Percentiles rank a stretch among this genome's conserved stretches.
Evolutionary conservation across 2,797 vertebrate species (phyloP).

Genomic region (Valencia hispanica): DNA sequence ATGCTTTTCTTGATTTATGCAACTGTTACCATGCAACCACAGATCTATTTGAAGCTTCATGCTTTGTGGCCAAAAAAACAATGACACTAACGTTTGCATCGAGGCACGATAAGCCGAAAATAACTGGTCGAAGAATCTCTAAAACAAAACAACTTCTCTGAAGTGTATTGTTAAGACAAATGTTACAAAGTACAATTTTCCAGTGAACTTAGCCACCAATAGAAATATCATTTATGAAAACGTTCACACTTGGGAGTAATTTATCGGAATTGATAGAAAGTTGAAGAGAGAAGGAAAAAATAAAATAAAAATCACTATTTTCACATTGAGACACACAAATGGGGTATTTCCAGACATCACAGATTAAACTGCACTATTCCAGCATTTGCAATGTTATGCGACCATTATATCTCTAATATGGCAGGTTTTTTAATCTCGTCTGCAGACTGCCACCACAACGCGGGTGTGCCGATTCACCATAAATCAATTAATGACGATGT

Average conservation of each 20-base stretch:
- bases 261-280: neutral
- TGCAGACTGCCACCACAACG: too few relatives aligned
- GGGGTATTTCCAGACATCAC: neutral
- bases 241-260: neutral
- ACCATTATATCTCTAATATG: too few relatives aligned
- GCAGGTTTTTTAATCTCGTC: too few relatives aligned
- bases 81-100: neutral
- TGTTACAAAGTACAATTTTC: neutral
- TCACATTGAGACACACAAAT: neutral
- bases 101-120: neutral
- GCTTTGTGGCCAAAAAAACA: neutral
- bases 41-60: neutral
- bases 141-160: neutral
- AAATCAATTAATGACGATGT: too few relatives aligned
- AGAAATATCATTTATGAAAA: neutral
- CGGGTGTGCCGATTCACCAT: too few relatives aligned
- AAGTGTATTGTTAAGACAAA: neutral
- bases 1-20: neutral
- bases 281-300: too few relatives aligned
- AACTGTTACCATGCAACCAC: neutral
- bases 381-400: too few relatives aligned
- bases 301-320: too few relatives aligned
- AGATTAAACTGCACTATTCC: neutral
- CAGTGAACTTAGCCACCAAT: neutral
- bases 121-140: neutral